Conservation (phyloP, 2,888 invertebrate genomes). For the Melipona bicolor region DNA sequence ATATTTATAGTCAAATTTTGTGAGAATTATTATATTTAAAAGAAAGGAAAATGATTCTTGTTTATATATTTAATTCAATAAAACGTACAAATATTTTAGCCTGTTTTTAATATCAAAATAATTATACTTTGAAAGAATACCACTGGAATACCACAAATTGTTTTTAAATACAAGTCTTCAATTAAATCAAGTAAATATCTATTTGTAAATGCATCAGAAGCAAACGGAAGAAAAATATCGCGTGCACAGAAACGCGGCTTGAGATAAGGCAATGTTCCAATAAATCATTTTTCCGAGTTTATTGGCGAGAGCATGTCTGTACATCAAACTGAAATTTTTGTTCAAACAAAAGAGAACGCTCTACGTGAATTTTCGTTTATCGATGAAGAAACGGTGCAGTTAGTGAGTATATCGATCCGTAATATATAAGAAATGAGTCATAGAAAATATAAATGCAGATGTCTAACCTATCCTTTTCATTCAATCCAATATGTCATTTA, state of each 20-base stretch:
- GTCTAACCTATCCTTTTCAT: conserved; percentile 37
- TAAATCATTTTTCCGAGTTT: conserved; percentile 30
- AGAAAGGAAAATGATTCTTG: background rate
- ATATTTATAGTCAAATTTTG: conserved; percentile 30
- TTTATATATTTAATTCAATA: conserved; percentile 25
- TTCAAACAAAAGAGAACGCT: conserved; percentile 73
- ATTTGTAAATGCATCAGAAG: conserved; percentile 5
- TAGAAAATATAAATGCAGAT: conserved; percentile 25
- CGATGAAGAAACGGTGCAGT: conserved; percentile 71
- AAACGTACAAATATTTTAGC: background rate
- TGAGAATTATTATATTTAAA: conserved; percentile 22
- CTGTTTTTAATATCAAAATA: background rate
- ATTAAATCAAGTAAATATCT: background rate
- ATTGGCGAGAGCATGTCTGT: conserved; percentile 63
- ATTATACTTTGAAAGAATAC: background rate
- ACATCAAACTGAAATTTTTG: conserved; percentile 59
- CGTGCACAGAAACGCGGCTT: background rate
- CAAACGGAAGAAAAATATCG: background rate
- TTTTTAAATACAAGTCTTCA: background rate
- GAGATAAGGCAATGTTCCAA: conserved; percentile 11
- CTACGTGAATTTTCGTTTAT: conserved; percentile 72
- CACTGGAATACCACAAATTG: no score
- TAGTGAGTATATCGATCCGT: conserved; percentile 69
- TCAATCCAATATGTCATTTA: no score
- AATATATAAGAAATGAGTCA: conserved; percentile 16